A percentile compares a stretch with the other conserved stretches of the same genome.
phyloP scores from a whole-genome alignment of 2,888 invertebrate genomes.

The Hemaris fuciformis region DNA sequence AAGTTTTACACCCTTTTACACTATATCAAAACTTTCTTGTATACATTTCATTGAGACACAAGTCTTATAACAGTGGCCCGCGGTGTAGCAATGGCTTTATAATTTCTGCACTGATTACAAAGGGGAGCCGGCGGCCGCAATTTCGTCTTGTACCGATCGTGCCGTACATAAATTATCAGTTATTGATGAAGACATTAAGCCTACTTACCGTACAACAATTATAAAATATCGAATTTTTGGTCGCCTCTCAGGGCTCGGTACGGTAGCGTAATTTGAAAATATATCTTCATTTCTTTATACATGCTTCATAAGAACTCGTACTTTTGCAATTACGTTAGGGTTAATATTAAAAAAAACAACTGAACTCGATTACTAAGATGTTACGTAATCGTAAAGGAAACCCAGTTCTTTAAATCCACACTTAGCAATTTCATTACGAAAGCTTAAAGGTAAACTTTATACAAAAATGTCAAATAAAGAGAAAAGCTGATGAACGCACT shows the following conservation, averaged over 20 bases:
- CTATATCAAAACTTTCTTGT: conserved; percentile 27
- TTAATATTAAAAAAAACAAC: too few species aligned
- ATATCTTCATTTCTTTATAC: too few species aligned
- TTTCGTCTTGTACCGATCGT: conserved; percentile 80
- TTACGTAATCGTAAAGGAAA: too few species aligned
- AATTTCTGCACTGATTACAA: conserved; percentile 80
- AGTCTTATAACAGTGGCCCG: conserved; percentile 62
- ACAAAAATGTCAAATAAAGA: not conserved
- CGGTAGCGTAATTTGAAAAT: not conserved
- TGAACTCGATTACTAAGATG: too few species aligned
- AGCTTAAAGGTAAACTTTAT: too few species aligned
- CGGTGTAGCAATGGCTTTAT: conserved; percentile 77
- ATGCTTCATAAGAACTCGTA: too few species aligned
- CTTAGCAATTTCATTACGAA: too few species aligned
- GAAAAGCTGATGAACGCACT: not conserved
- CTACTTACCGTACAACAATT: conserved; percentile 64
- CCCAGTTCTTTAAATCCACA: too few species aligned
- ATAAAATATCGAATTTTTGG: conserved; percentile 52
- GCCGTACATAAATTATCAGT: conserved; percentile 80
- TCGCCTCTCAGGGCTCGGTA: not conserved
- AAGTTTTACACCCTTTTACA: not conserved
- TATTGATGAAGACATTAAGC: conserved; percentile 82
- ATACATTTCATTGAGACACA: conserved; percentile 55
- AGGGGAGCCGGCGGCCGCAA: conserved; percentile 84
- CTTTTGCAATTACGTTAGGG: too few species aligned